Base-by-base conservation (phyloP, 2,888 invertebrate species). In the Hedya salicella region DNA sequence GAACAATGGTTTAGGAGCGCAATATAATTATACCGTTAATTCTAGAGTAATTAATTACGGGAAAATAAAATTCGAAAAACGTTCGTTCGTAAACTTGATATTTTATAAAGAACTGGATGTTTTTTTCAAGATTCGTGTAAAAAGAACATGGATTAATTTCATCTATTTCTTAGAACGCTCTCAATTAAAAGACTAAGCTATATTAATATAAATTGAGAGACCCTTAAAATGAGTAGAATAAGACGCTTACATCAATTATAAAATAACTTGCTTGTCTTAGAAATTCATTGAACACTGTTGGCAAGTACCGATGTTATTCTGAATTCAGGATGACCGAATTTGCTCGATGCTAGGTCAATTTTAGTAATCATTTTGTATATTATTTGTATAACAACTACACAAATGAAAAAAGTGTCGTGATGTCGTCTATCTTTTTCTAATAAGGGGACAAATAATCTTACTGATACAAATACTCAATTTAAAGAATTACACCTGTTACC, bases 1-100 rank as follows among this genome's bases (percentile, higher is more conserved):
- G 42, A 53, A 62, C 46, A 53, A 62, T 53, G 62, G 46, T 62
- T 53, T 25, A 42, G 17, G 53, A 44, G 36, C 52, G 44, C 61
- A 42, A 62, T 44, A 49, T 19, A 52, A 62, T 42, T 61, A 42
- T 8, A 52, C 42, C 42, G 32, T 5, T 25, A 48, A 21, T 21
- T 60, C 48, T 49, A 17, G 0, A 36, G 1, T 25, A 9, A 9
- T 44, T 48, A 13, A 48, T n/a, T 6, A 21, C n/a, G 21, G 4
- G 14, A 9, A 32, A 32, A 44, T 44, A 32, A 11, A 52, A 52
- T n/a, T n/a, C n/a, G n/a, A n/a, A n/a, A n/a, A n/a, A n/a, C n/a
- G n/a, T n/a, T n/a, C n/a, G 21, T 48, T 48, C n/a, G 8, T 11
- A 13, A 21, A 21, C 21, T 13, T 48, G 5, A 21, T n/a, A 21